Percentiles rank a stretch among this genome's conserved stretches.
These are phyloP conservation scores for Tiliqua scincoides DNA, from an alignment of 2,113 vertebrate species.

Conservation along the genomic window DNA sequence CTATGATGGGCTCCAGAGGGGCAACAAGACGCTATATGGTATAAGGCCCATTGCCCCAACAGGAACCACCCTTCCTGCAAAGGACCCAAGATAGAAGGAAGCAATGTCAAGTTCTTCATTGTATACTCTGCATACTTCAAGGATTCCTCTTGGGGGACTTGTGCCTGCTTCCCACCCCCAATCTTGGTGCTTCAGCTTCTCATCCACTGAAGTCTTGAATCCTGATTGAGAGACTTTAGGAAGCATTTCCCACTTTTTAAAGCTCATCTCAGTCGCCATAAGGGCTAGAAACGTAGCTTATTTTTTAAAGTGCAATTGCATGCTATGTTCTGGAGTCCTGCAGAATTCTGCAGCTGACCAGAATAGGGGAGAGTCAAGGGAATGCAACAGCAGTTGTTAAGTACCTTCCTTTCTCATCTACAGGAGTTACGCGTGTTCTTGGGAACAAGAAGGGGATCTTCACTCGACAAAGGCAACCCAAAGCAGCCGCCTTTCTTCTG, in stretches of 20 bases:
- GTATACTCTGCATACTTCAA: no score
- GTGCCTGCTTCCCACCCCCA: no score
- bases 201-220: not conserved
- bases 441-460: conserved; percentile 98
- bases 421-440: conserved; percentile 81
- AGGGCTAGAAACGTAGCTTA: not conserved
- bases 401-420: not conserved
- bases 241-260: not conserved
- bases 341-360: not conserved
- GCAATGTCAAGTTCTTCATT: no score
- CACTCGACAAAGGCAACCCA: conserved; percentile 92
- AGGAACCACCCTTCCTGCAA: no score
- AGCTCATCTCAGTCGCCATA: not conserved
- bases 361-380: no score
- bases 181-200: no score
- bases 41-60: no score
- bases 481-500: conserved; percentile 88
- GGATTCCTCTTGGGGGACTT: no score
- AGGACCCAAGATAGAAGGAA: no score
- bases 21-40: no score
- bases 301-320: not conserved
- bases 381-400: no score
- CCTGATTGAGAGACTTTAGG: not conserved
- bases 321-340: not conserved
- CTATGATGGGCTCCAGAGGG: no score